Percentiles rank a stretch among this genome's conserved stretches.
These are phyloP conservation scores for Suillia variegata DNA, from an alignment of 2,888 invertebrate genomes.

Conservation along the genomic window DNA sequence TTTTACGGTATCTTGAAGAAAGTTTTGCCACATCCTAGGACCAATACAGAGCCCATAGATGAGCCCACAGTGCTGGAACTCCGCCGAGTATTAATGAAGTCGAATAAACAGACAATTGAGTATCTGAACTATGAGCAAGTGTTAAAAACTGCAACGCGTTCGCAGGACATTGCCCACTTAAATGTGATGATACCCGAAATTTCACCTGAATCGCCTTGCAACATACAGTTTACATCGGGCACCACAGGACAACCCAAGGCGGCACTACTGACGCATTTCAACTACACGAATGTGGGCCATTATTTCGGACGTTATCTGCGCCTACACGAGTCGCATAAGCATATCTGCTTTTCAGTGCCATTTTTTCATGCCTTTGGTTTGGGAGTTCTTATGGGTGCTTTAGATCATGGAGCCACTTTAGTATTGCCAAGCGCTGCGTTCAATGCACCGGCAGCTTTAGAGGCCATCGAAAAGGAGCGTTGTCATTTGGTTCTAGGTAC, in stretches of 20 bases:
- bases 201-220: conserved; percentile 70
- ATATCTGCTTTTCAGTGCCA: conserved; percentile 69
- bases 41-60: conserved; percentile 58
- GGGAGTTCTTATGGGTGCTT: conserved; percentile 64
- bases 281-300: conserved; percentile 74
- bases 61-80: conserved; percentile 61
- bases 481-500: conserved; percentile 75
- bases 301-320: conserved; percentile 63
- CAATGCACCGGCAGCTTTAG: conserved; percentile 67
- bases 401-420: conserved; percentile 67
- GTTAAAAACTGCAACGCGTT: conserved; percentile 30
- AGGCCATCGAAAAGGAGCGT: conserved; percentile 70
- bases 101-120: conserved; percentile 22
- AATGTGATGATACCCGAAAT: conserved; percentile 59
- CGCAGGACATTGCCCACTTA: conserved; percentile 18
- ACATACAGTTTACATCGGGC: conserved; percentile 82
- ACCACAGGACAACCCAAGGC: conserved; percentile 78
- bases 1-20: conserved; percentile 68
- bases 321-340: conserved; percentile 55
- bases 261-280: conserved; percentile 71
- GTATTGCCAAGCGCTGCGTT: conserved; percentile 67
- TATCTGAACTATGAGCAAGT: conserved; percentile 53
- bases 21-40: conserved; percentile 64
- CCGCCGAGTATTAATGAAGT: conserved; percentile 64
- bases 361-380: conserved; percentile 82